Conservation (phyloP, 2,888 invertebrate genomes). For the Torymus auratus region DNA sequence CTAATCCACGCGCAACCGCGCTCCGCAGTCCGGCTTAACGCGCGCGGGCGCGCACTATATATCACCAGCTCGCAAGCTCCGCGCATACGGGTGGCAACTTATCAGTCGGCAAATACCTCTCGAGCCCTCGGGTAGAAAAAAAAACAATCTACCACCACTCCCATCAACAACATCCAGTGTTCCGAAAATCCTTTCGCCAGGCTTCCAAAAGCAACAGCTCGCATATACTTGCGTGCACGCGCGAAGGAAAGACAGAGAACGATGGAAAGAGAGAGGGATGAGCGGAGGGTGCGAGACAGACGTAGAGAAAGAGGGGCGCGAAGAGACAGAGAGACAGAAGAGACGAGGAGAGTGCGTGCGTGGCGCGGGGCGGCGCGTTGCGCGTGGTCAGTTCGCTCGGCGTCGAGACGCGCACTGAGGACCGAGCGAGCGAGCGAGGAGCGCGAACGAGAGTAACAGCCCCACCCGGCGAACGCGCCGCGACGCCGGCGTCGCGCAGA, state of each 20-base stretch:
- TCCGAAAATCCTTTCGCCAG: no score
- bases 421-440: constrained; percentile 29
- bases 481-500: constrained; percentile 73
- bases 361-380: constrained; percentile 60
- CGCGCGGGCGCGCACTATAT: no score
- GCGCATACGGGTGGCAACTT: no score
- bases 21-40: no score
- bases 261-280: not conserved
- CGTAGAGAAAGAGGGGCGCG: not conserved
- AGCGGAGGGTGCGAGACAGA: constrained; percentile 6
- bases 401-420: constrained; percentile 72
- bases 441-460: constrained; percentile 64
- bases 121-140: no score
- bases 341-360: not conserved
- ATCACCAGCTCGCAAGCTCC: no score
- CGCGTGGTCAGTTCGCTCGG: constrained; percentile 69
- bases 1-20: no score
- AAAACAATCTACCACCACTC: no score
- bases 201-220: no score
- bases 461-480: constrained; percentile 72
- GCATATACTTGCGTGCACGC: no score
- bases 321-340: not conserved
- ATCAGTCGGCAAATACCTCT: no score
- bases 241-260: not conserved
- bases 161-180: no score